phyloP scores from a whole-genome alignment of 92 coral and sea anemone species.

The Metridium senile region DNA sequence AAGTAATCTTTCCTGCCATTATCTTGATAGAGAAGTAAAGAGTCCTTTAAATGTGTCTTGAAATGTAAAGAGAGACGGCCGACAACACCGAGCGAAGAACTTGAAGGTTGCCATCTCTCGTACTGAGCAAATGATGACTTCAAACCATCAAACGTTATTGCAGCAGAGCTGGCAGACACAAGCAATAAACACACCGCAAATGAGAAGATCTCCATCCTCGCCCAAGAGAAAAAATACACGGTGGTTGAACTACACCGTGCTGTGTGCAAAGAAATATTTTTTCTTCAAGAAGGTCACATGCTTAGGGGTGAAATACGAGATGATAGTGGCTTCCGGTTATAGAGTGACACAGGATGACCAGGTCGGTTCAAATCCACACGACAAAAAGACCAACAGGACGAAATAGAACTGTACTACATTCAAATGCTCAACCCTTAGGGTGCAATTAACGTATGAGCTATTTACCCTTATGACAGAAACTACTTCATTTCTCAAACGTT shows the following conservation, averaged over 20 bases:
- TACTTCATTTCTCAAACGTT: not conserved
- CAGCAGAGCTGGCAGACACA: not conserved
- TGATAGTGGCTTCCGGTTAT: conserved; percentile 21
- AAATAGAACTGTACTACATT: not conserved
- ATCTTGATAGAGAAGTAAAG: conserved; percentile 54
- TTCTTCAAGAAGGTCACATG: conserved; percentile 23
- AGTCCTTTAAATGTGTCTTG: conserved; percentile 49
- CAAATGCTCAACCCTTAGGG: no score
- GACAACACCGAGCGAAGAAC: conserved; percentile 10
- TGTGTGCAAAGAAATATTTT: not conserved
- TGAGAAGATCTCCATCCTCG: not conserved
- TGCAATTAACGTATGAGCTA: no score
- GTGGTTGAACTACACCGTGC: not conserved
- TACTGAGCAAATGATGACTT: conserved; percentile 51
- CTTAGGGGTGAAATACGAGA: conserved; percentile 14
- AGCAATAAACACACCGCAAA: not conserved
- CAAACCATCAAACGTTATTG: conserved; percentile 45
- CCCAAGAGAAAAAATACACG: no score
- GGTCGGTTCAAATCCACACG: not conserved
- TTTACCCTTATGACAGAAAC: no score
- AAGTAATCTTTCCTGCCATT: conserved; percentile 25
- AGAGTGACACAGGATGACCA: not conserved
- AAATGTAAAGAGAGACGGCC: conserved; percentile 51
- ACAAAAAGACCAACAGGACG: not conserved
- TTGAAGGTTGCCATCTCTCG: conserved; percentile 49